These are phyloP conservation scores for Bellardia pandia DNA, from an alignment of 2,888 invertebrate genomes.

Conservation along the genomic window DNA sequence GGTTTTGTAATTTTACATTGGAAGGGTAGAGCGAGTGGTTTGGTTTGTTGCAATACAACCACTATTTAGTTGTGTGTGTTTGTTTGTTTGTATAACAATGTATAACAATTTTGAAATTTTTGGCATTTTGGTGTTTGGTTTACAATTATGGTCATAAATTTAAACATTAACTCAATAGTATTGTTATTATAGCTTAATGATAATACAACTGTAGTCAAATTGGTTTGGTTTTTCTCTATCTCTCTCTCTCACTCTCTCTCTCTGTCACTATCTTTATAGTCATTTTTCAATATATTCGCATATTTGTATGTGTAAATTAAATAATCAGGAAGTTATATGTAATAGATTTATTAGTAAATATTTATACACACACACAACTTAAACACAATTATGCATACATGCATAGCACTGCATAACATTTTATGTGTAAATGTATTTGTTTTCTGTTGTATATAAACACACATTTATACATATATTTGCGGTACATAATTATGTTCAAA, in stretches of 20 bases:
- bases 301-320: constrained; percentile 42
- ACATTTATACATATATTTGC: constrained; percentile 29
- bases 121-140: constrained; percentile 55
- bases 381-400: background rate
- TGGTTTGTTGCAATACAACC: constrained; percentile 16
- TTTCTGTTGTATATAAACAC: constrained; percentile 11
- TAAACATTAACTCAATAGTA: constrained; percentile 68
- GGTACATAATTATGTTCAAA: constrained; percentile 73
- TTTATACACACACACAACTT: constrained; percentile 1
- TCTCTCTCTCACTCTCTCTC: constrained; percentile 2
- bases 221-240: background rate
- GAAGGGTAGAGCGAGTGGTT: constrained; percentile 1
- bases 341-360: constrained; percentile 44
- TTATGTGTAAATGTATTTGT: constrained; percentile 31
- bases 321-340: constrained; percentile 61
- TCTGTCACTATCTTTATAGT: background rate
- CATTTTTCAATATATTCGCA: background rate
- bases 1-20: constrained; percentile 30
- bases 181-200: constrained; percentile 63
- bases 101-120: constrained; percentile 53
- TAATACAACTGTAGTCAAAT: constrained; percentile 53
- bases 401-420: background rate
- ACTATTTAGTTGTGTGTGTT: constrained; percentile 5
- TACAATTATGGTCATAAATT: constrained; percentile 68
- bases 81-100: constrained; percentile 2